Conservation (phyloP, 2,797 vertebrate species). For the Morelia viridis region DNA sequence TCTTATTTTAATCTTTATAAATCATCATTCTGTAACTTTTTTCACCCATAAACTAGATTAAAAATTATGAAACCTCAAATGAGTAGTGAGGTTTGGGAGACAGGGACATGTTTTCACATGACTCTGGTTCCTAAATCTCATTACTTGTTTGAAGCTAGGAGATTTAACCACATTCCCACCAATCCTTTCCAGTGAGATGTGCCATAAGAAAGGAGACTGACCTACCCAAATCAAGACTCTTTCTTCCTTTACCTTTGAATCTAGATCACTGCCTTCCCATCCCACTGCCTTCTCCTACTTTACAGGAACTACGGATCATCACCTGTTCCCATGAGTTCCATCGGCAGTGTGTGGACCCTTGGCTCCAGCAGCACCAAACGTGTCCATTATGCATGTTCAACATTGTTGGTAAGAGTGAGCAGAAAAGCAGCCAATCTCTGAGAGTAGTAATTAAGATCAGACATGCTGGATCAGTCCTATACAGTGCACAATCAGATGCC, state of each 20-base stretch:
- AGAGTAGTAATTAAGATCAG: neutral
- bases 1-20: neutral
- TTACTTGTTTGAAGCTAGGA: neutral
- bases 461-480: neutral
- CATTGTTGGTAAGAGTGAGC: slow-evolving; percentile 86
- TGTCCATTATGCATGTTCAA: slow-evolving; percentile 99
- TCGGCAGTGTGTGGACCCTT: slow-evolving; percentile 92
- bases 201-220: neutral
- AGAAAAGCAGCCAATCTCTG: neutral
- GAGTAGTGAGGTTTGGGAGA: neutral
- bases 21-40: neutral
- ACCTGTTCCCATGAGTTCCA: slow-evolving; percentile 97
- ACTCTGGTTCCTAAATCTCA: neutral
- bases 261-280: neutral
- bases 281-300: slow-evolving; percentile 20
- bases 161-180: neutral
- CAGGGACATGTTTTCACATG: neutral
- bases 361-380: slow-evolving; percentile 92
- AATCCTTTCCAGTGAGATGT: neutral
- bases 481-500: neutral
- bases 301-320: slow-evolving; percentile 93
- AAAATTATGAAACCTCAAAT: neutral
- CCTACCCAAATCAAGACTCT: neutral
- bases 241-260: no score
- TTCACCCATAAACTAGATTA: neutral